Evolutionary conservation across 2,797 vertebrate genomes (phyloP), one percentile per base, ranked within the genome.

Genomic region (Danio tinwini): DNA sequence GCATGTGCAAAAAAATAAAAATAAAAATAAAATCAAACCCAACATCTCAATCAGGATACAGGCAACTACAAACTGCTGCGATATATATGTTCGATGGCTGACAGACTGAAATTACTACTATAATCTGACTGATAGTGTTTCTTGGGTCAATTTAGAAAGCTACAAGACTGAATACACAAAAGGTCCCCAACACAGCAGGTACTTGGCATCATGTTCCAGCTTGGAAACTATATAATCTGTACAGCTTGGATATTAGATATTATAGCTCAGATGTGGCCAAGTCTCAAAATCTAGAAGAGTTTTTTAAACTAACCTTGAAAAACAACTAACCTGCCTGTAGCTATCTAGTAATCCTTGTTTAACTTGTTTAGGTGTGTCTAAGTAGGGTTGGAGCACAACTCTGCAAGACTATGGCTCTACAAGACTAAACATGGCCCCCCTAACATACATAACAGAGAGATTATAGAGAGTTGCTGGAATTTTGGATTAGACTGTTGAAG

Each of bases 401-500:
- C 49, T 13, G 14, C 11, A 52, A 49, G 9, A 52, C 1, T 52
- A 13, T 52, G 14, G 4, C 49, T 52, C 14, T 52, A 10, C 5
- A 52, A 13, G 12, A 52, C 12, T 13, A 52, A 29, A 10, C 14
- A 12, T 52, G 49, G 12, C 1, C 49, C 5, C 11, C 65, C 16
- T 47, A 12, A 40, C n/a, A 71, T 21, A 5, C 10, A 12, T n/a
- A 29, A 71, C 12, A 14, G 5, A 65, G 14, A 71, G n/a, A 12
- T 8, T 44, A 11, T 52, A 44, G 12, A 58, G 42, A 79, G 21
- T 63, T 63, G n/a, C 79, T 58, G 63, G 65, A 39, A 55, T 37
- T 9, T 17, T 17, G 11, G 61, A 45, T 74, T 56, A 53, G 49
- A 67, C 80, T 91, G 89, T 90, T 88, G 89, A 89, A 88, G 88